Conservation (phyloP, 2,797 vertebrate species). For the Melanotaenia nigrans region DNA sequence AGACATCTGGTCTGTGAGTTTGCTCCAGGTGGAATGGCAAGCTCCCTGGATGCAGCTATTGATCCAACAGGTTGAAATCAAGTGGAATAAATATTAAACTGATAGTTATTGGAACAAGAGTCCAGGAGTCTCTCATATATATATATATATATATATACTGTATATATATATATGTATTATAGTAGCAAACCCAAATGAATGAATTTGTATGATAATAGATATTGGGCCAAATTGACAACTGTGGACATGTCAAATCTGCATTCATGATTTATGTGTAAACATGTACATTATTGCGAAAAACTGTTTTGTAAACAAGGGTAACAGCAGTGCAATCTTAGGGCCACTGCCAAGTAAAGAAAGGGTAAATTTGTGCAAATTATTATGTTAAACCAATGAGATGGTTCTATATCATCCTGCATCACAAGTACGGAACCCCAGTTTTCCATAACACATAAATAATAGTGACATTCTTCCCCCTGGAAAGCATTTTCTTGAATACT, state of each 20-base stretch:
- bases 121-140: not conserved
- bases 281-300: too few species aligned
- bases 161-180: too few species aligned
- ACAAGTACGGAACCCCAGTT: too few species aligned
- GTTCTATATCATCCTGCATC: too few species aligned
- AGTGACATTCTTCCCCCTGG: not conserved
- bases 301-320: too few species aligned
- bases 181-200: not conserved
- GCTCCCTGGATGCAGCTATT: slow-evolving; percentile 47
- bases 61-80: slow-evolving; percentile 41
- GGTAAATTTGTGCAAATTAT: too few species aligned
- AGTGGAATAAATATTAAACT: slow-evolving; percentile 37
- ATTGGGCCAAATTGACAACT: not conserved
- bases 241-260: not conserved
- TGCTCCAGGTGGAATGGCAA: slow-evolving; percentile 33
- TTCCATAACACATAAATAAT: too few species aligned
- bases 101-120: slow-evolving; percentile 32
- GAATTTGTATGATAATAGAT: not conserved
- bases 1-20: slow-evolving; percentile 1
- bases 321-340: too few species aligned
- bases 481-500: not conserved
- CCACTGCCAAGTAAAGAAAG: too few species aligned
- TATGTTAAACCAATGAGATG: too few species aligned
- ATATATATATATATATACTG: too few species aligned
- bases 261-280: too few species aligned